Evolutionary conservation across 2,113 vertebrate species (phyloP), one percentile per base, ranked within the genome.

Genomic region (Verasper variegatus): DNA sequence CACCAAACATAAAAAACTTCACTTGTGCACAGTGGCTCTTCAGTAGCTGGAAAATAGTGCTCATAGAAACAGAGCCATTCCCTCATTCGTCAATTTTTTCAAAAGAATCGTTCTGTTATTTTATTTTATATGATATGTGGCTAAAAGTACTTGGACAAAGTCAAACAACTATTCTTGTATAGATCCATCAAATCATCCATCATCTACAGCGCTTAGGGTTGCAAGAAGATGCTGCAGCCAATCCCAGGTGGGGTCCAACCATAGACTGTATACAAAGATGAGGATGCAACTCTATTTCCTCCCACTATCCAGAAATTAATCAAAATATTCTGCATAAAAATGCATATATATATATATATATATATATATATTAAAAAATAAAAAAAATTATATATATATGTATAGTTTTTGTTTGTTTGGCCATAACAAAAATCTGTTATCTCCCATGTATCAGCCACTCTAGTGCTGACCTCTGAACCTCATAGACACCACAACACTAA

Each of bases 391-490:
- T 5, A 27, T 27, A 5, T 27, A 5, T 27, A 6, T 27, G 27
- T 27, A 27, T 31, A 6, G 18, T 51, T 20, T 18, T 18, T 5
- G 51, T 54, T n/a, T 56, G 47, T 56, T 24, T 23, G 18, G 27
- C 17, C 24, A 14, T 52, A 11, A 45, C 3, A 54, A 45, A 62
- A 24, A 24, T 24, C 26, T 13, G 47, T 26, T 40, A 5, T 64
- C 7, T 59, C 10, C 23, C 55, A 35, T 54, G n/a, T 8, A 54
- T 27, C 57, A 54, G 49, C 45, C 31, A 26, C 52, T 31, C 31
- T 20, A 35, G 57, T 21, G 5, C 37, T 72, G 61, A 76, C 74
- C 49, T 74, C 57, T 88, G 82, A 80, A 71, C 73, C 26, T 5
- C 17, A 14, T 27, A 47, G 35, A 26, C 64, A 67, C 20, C 54